A percentile compares a stretch with the other conserved stretches of the same genome.
Conservation (phyloP, 2,888 invertebrate species). For the Xanthostigma xanthostigma region DNA sequence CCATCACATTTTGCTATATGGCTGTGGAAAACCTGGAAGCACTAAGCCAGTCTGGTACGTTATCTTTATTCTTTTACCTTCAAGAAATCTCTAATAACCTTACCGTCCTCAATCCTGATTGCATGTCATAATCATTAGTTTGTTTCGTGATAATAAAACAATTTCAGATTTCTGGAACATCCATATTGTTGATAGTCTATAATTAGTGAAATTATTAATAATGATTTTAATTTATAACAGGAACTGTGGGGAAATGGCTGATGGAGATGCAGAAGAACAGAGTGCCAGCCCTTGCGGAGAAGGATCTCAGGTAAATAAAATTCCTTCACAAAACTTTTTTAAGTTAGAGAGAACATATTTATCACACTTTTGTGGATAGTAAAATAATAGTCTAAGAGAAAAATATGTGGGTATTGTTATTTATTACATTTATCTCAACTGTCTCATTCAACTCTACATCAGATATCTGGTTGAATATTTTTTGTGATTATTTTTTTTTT, state of each 20-base stretch:
- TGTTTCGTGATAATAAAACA: no score
- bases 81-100: neutral
- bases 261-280: constrained; percentile 31
- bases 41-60: constrained; percentile 58
- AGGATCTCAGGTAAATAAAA: constrained; percentile 45
- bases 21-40: constrained; percentile 68
- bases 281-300: constrained; percentile 60
- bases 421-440: no score
- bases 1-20: constrained; percentile 88
- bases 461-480: neutral
- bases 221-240: constrained; percentile 28
- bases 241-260: constrained; percentile 90
- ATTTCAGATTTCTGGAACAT: no score
- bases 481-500: constrained; percentile 3
- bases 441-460: neutral
- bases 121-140: no score
- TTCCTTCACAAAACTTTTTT: neutral
- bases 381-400: no score
- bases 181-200: no score
- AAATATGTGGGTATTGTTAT: no score
- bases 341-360: constrained; percentile 21
- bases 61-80: constrained; percentile 5
- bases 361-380: neutral
- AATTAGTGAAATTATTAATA: constrained; percentile 1
- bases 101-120: neutral